These are phyloP conservation scores for Nibea albiflora DNA, from an alignment of 2,113 vertebrate species.

Conservation along the genomic window DNA sequence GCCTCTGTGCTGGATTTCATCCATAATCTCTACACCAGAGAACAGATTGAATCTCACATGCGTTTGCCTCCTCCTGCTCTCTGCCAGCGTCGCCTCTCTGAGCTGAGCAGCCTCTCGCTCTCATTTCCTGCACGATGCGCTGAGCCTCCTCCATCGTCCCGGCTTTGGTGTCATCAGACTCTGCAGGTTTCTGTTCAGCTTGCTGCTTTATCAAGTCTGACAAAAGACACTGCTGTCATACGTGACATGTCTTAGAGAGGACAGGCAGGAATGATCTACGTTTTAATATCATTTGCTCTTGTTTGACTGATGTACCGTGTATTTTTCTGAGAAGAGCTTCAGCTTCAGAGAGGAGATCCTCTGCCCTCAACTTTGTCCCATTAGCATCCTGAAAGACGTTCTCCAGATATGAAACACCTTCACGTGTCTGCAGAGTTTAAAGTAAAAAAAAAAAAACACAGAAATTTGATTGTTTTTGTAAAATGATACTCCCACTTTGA, in stretches of 20 bases:
- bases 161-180: constrained; percentile 1
- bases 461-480: too few relatives aligned
- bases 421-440: constrained; percentile 11
- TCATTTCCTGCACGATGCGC: constrained; percentile 58
- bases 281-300: background rate
- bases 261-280: background rate
- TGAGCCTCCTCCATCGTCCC: constrained; percentile 52
- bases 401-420: constrained; percentile 78
- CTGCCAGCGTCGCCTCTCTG: constrained; percentile 42
- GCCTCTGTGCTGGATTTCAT: background rate
- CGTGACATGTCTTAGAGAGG: background rate
- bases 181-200: constrained; percentile 28
- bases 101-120: constrained; percentile 44
- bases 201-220: constrained; percentile 62
- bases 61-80: constrained; percentile 43
- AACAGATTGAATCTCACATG: constrained; percentile 39
- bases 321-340: constrained; percentile 80
- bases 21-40: background rate
- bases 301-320: constrained; percentile 73
- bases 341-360: constrained; percentile 82
- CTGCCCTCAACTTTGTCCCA: constrained; percentile 72
- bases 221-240: constrained; percentile 22
- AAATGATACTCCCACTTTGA: too few relatives aligned
- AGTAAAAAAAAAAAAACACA: too few relatives aligned
- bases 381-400: constrained; percentile 78